A percentile compares a stretch with the other conserved stretches of the same genome.
These are phyloP conservation scores for Listrodromus nycthemerus DNA, from an alignment of 2,888 invertebrate genomes.

Conservation along the genomic window DNA sequence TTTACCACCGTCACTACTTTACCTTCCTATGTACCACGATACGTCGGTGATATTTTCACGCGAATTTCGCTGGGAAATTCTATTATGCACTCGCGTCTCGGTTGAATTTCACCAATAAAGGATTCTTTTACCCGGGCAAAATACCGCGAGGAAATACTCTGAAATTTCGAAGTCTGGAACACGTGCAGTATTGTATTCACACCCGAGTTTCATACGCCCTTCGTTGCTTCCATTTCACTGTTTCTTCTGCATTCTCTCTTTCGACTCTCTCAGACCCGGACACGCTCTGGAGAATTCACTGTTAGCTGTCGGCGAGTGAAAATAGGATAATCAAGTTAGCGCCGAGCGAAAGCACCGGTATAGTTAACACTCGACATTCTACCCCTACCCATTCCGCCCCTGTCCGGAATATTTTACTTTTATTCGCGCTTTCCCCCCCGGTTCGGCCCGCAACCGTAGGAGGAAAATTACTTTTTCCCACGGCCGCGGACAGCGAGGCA, in stretches of 20 bases:
- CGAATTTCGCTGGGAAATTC: constrained; percentile 40
- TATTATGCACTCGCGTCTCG: constrained; percentile 26
- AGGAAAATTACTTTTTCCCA: constrained; percentile 57
- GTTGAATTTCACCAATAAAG: constrained; percentile 40
- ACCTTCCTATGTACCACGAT: neutral
- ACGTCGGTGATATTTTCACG: neutral
- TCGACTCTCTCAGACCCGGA: constrained; percentile 47
- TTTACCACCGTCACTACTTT: too few relatives aligned
- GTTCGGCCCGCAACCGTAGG: constrained; percentile 18
- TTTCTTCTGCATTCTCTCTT: constrained; percentile 34
- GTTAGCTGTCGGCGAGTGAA: constrained; percentile 59
- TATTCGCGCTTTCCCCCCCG: constrained; percentile 35
- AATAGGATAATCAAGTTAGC: constrained; percentile 67
- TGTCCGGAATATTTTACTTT: constrained; percentile 35
- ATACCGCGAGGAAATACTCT: constrained; percentile 48
- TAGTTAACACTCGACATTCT: constrained; percentile 62
- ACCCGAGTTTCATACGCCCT: constrained; percentile 44
- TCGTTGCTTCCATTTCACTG: constrained; percentile 47
- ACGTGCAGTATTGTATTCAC: constrained; percentile 60
- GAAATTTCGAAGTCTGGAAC: constrained; percentile 53
- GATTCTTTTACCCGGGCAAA: constrained; percentile 46
- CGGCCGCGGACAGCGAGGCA: constrained; percentile 52
- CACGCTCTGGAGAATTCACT: constrained; percentile 56
- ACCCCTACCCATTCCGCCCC: neutral
- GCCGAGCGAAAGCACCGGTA: constrained; percentile 48